phyloP scores from a whole-genome alignment of 2,797 vertebrate species.

The Hypotaenidia philippensis region DNA sequence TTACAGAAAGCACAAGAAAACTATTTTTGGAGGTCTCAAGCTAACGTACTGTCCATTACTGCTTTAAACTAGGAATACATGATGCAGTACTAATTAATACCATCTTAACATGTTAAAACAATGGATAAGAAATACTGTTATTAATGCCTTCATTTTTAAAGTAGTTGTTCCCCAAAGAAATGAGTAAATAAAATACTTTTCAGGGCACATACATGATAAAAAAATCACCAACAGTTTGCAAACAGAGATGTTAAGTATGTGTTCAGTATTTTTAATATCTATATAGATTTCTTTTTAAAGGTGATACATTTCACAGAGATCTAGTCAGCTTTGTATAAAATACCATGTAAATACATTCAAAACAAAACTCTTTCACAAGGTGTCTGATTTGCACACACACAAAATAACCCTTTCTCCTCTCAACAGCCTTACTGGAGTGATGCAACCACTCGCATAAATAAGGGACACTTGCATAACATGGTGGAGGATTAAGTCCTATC shows the following conservation, averaged over 20 bases:
- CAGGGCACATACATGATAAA: conserved; percentile 17
- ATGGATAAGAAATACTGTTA: conserved; percentile 57
- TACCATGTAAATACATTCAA: conserved; percentile 51
- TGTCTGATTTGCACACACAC: background rate
- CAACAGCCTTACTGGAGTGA: background rate
- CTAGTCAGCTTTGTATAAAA: conserved; percentile 9
- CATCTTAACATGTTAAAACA: conserved; percentile 61
- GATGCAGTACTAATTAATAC: conserved; percentile 58
- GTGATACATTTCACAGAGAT: conserved; percentile 28
- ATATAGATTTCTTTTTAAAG: background rate
- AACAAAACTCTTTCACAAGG: background rate
- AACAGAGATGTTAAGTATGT: conserved; percentile 20
- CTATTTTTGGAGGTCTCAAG: conserved; percentile 17
- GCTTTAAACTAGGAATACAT: conserved; percentile 69
- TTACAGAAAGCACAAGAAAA: conserved; percentile 55
- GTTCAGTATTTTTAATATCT: conserved; percentile 6
- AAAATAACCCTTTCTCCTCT: background rate
- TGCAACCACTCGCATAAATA: background rate
- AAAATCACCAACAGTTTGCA: conserved; percentile 2
- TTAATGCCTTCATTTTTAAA: conserved; percentile 72
- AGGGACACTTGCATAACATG: background rate
- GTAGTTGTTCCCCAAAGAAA: conserved; percentile 56
- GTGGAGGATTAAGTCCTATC: background rate
- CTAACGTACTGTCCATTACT: conserved; percentile 36
- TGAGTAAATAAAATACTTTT: conserved; percentile 55